Evolutionary conservation across 2,797 vertebrate genomes (phyloP).

Genomic region (Heteromormyrus szaboi): DNA sequence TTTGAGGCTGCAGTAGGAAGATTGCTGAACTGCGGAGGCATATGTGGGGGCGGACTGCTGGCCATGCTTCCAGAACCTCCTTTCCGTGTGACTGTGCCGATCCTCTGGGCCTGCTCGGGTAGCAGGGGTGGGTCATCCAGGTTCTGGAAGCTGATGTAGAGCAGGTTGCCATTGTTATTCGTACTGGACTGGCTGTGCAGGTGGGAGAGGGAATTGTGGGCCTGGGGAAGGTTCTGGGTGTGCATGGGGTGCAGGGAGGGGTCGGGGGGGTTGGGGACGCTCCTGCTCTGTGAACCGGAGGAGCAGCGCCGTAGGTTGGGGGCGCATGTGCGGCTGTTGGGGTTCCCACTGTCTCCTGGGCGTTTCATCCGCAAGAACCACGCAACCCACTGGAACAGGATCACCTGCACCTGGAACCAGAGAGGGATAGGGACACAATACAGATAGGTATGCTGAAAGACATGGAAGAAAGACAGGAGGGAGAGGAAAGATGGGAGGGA

Average conservation of each 20-base stretch:
- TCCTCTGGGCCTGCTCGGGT: constrained; percentile 53
- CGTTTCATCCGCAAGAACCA: constrained; percentile 74
- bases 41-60: constrained; percentile 56
- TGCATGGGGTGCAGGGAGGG: constrained; percentile 56
- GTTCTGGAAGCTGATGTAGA: constrained; percentile 66
- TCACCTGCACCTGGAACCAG: constrained; percentile 56
- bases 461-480: background rate
- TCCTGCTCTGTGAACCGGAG: constrained; percentile 64
- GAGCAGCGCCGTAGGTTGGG: constrained; percentile 68
- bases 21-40: constrained; percentile 61
- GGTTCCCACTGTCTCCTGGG: constrained; percentile 59
- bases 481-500: background rate
- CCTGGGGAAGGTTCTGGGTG: constrained; percentile 56
- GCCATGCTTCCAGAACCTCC: constrained; percentile 36
- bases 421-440: background rate
- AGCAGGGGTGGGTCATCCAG: constrained; percentile 61
- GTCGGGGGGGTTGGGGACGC: constrained; percentile 53
- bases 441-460: background rate
- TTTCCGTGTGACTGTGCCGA: constrained; percentile 30
- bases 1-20: constrained; percentile 56
- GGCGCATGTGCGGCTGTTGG: constrained; percentile 59
- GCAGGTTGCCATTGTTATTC: constrained; percentile 61
- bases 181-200: constrained; percentile 54
- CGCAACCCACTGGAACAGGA: constrained; percentile 69
- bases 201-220: constrained; percentile 36